Percentiles rank a stretch among this genome's conserved stretches.
Evolutionary conservation across 2,797 vertebrate genomes (phyloP).

Genomic region (Platyrinchus mystaceus): DNA sequence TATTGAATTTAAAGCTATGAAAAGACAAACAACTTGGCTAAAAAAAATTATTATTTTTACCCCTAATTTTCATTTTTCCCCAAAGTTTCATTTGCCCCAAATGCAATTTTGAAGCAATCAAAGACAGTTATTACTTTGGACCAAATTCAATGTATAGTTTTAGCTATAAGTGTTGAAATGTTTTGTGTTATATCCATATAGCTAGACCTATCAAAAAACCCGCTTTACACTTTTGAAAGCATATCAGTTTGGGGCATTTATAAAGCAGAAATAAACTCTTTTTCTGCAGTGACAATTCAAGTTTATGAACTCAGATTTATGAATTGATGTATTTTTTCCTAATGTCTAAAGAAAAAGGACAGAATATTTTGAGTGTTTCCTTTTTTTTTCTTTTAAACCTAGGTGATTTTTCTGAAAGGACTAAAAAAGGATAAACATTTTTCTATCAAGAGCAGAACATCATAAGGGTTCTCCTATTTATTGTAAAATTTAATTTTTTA

Average conservation of each 20-base stretch:
- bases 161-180: neutral
- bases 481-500: neutral
- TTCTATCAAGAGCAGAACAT: neutral
- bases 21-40: neutral
- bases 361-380: neutral
- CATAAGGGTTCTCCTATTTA: neutral
- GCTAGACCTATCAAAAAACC: neutral
- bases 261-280: neutral
- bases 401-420: neutral
- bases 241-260: neutral
- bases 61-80: too few relatives aligned
- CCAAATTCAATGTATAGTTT: neutral
- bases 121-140: neutral
- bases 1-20: neutral
- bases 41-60: neutral
- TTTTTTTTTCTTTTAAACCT: neutral
- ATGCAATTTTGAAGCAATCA: neutral
- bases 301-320: neutral
- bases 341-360: neutral
- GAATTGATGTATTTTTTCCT: neutral
- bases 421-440: neutral
- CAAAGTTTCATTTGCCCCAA: neutral
- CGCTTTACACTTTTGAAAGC: neutral
- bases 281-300: neutral
- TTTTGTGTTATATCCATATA: neutral